phyloP scores from a whole-genome alignment of 2,113 vertebrate species.

The Suricata suricatta region DNA sequence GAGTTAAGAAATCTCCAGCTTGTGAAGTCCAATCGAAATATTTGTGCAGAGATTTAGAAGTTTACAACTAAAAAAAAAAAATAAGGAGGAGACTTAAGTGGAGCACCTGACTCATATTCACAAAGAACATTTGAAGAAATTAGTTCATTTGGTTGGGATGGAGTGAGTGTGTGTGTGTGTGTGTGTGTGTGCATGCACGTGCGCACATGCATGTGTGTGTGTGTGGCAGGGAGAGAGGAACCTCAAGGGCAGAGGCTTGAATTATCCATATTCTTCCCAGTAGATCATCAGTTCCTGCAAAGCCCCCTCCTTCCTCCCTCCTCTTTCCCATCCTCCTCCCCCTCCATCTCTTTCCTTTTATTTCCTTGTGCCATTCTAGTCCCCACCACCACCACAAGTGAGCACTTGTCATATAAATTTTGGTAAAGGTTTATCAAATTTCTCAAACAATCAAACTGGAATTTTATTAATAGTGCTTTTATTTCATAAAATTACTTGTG shows the following conservation, averaged over 20 bases:
- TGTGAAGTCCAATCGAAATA: neutral
- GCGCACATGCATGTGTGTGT: too few species aligned
- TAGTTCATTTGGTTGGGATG: neutral
- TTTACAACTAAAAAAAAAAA: neutral
- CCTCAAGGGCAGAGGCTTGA: neutral
- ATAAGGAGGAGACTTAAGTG: neutral
- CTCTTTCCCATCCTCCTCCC: accelerated
- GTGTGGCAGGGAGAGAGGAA: neutral
- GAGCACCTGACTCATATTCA: neutral
- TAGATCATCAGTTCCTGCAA: neutral
- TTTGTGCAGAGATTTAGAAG: neutral
- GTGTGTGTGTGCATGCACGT: neutral
- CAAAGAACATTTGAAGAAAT: slow-evolving; percentile 20
- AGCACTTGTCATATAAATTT: neutral
- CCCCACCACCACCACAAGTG: neutral
- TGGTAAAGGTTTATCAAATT: neutral
- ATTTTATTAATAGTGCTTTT: slow-evolving; percentile 32
- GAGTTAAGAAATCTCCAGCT: neutral
- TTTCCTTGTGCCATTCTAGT: neutral
- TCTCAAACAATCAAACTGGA: neutral
- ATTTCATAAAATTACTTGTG: slow-evolving; percentile 21
- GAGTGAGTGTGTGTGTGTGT: neutral
- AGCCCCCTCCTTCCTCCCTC: neutral
- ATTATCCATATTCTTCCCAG: neutral
- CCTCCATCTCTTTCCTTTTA: neutral